phyloP scores from a whole-genome alignment of 2,113 vertebrate species.

The Tetrao urogallus region DNA sequence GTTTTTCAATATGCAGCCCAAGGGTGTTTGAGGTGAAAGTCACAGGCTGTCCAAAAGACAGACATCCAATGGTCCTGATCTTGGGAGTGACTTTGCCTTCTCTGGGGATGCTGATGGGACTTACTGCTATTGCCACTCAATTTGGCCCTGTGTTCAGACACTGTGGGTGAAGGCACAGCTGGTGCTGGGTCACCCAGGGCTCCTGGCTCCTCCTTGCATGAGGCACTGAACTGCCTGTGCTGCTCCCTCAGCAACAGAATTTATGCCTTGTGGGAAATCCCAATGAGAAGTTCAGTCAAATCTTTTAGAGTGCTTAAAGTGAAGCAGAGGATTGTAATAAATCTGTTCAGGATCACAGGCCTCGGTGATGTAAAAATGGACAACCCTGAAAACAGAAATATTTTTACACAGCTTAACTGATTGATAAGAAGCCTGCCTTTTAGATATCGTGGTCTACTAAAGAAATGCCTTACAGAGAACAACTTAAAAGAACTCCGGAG shows the following conservation, averaged over 20 bases:
- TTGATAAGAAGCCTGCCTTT: background rate
- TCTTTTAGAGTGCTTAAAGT: background rate
- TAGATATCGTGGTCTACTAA: background rate
- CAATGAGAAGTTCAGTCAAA: background rate
- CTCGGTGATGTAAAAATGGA: background rate
- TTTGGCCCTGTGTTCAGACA: background rate
- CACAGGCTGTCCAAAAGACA: background rate
- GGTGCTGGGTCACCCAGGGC: background rate
- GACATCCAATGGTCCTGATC: background rate
- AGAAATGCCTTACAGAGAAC: background rate
- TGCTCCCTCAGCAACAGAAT: background rate
- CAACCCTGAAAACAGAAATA: background rate
- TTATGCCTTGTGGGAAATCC: background rate
- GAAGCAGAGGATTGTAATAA: background rate
- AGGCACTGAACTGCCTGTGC: background rate
- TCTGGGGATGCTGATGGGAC: background rate
- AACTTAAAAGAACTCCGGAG: background rate
- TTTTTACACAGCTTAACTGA: background rate
- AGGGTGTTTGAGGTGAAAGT: background rate
- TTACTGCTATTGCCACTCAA: no score
- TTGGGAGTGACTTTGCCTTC: background rate
- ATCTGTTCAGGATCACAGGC: background rate
- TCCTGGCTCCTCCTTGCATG: accelerated
- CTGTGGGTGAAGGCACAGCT: background rate
- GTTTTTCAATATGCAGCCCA: background rate